Percentiles rank a stretch among this genome's conserved stretches.
Evolutionary conservation across 2,888 invertebrate species (phyloP).

Genomic region (Petrolisthes manimaculis): DNA sequence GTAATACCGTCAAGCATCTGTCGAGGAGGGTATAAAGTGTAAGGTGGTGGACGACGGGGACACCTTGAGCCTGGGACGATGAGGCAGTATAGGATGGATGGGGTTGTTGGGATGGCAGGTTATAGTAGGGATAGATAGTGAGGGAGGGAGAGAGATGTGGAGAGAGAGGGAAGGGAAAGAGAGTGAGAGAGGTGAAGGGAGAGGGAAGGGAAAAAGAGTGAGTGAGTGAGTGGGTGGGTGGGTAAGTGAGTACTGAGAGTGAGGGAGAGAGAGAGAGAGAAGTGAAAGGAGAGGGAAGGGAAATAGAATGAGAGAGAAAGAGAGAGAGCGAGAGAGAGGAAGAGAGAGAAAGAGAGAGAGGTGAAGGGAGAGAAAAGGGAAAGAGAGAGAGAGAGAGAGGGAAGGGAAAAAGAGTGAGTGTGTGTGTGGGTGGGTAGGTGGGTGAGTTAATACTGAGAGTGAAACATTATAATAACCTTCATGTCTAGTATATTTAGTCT

Average conservation of each 20-base stretch:
- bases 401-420: no score
- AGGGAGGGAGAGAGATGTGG: background rate
- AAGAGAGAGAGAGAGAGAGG: background rate
- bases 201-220: background rate
- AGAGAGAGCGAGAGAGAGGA: background rate
- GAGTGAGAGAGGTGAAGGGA: background rate
- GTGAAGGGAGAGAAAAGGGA: background rate
- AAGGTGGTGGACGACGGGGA: background rate
- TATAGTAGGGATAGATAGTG: background rate
- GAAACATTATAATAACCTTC: no score
- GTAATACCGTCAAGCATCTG: constrained; percentile 15
- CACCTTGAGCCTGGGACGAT: no score
- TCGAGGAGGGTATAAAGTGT: background rate
- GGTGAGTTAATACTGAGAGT: no score
- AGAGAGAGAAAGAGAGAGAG: background rate
- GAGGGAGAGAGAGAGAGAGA: background rate
- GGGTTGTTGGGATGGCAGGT: background rate
- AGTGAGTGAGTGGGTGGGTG: background rate
- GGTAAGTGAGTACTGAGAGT: background rate
- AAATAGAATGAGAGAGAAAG: background rate
- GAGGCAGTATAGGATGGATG: background rate
- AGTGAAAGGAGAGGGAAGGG: background rate
- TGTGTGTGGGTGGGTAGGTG: no score
- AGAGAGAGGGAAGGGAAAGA: background rate
- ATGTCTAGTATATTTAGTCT: no score